Conservation (phyloP, 2,113 vertebrate genomes). For the Turnix velox region DNA sequence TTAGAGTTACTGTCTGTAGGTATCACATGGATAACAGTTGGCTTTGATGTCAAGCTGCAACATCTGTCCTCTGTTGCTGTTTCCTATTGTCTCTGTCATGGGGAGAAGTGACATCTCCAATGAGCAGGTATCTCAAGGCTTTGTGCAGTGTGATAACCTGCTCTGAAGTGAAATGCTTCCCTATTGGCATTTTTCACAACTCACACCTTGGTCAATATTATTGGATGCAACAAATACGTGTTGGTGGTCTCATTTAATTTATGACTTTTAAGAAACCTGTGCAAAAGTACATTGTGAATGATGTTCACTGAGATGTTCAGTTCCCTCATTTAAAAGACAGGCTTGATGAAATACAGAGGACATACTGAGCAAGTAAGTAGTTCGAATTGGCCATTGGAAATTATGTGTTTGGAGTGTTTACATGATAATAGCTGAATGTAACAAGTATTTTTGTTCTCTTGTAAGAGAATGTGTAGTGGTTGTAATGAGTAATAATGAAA, state of each 20-base stretch:
- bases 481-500: background rate
- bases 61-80: background rate
- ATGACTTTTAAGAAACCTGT: background rate
- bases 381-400: background rate
- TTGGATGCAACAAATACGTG: background rate
- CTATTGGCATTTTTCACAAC: background rate
- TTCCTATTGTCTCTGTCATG: background rate
- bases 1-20: background rate
- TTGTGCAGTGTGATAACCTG: background rate
- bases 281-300: background rate
- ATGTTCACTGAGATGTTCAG: background rate
- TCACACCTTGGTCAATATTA: fast-evolving
- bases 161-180: background rate
- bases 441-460: background rate
- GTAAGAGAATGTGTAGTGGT: background rate
- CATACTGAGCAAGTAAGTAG: background rate
- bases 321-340: background rate
- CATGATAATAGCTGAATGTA: background rate
- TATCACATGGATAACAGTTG: background rate
- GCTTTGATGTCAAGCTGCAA: background rate
- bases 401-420: background rate
- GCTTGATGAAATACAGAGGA: background rate
- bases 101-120: background rate
- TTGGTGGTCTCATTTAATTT: background rate
- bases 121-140: background rate